Evolutionary conservation across 2,797 vertebrate genomes (phyloP).

Genomic region (Lerista edwardsae): DNA sequence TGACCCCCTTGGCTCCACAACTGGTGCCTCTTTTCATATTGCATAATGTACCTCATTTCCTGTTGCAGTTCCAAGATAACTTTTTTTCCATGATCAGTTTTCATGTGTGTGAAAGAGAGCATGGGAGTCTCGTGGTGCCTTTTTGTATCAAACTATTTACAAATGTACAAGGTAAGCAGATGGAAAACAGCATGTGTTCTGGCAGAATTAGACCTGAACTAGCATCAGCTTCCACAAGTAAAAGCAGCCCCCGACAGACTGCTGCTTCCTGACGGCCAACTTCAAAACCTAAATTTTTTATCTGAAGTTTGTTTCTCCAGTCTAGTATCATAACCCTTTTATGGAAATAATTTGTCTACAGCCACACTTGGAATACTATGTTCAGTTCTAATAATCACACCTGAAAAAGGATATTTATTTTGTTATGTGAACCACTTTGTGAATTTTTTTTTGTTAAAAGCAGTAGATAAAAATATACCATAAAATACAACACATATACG

Average conservation of each 20-base stretch:
- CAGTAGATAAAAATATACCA: no score
- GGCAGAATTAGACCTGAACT: conserved; percentile 3
- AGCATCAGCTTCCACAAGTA: not conserved
- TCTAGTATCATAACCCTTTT: not conserved
- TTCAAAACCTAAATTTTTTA: not conserved
- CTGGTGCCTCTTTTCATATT: not conserved
- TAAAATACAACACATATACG: no score
- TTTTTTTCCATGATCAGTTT: not conserved
- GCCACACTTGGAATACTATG: no score
- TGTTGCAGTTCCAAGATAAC: not conserved
- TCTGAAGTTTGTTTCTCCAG: not conserved
- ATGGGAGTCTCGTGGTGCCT: not conserved
- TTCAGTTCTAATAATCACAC: no score
- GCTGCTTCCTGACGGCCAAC: not conserved
- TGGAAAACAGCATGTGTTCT: conserved; percentile 1
- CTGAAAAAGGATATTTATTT: no score
- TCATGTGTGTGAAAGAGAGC: not conserved
- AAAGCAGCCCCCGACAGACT: not conserved
- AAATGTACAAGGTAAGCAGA: conserved; percentile 6
- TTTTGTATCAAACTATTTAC: conserved; percentile 5
- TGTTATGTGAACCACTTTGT: no score
- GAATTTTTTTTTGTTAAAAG: no score
- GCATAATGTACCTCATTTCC: not conserved
- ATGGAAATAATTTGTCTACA: not conserved
- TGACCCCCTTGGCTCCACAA: no score